Evolutionary conservation across 1,140 invertebrate genomes (phyloP), one percentile per base, ranked within the genome.

Genomic region (Listronotus oregonensis): DNA sequence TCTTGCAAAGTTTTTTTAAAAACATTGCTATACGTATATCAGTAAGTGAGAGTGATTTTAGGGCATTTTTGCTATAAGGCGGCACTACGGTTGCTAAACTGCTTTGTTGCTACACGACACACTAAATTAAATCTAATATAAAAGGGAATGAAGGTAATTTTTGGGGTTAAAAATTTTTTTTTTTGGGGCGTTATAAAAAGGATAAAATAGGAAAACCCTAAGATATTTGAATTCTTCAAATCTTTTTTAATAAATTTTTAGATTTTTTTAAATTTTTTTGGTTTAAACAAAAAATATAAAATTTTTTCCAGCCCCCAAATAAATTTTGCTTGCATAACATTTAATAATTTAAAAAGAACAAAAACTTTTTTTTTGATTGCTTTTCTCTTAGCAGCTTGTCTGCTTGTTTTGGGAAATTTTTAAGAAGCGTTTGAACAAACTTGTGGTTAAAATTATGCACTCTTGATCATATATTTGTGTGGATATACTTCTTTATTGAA

Each of bases 281-380:
- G n/a, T n/a, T n/a, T n/a, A n/a, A n/a, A n/a, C n/a, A n/a, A n/a
- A n/a, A n/a, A n/a, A n/a, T n/a, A n/a, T n/a, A n/a, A n/a, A n/a
- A n/a, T n/a, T n/a, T n/a, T n/a, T n/a, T n/a, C n/a, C n/a, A n/a
- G n/a, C n/a, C n/a, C n/a, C n/a, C n/a, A n/a, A n/a, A n/a, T n/a
- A n/a, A n/a, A 55, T 37, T 67, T 51, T 51, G 68, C 72, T 73
- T 70, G 66, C 68, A 71, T 68, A 49, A 58, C 56, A 31, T 39
- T 15, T 56, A 14, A 32, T 64, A 39, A 59, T 75, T 72, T 73
- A 70, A 64, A 73, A 73, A 75, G 68, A 73, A 71, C 65, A n/a
- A n/a, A n/a, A 39, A 6, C 27, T 67, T 52, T 32, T 51, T 34
- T 34, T 9, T n/a, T 47, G 64, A 60, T 67, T 67, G 39, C 51